Evolutionary conservation across 2,797 vertebrate species (phyloP), one percentile per base, ranked within the genome.

Genomic region (Argya squamiceps): DNA sequence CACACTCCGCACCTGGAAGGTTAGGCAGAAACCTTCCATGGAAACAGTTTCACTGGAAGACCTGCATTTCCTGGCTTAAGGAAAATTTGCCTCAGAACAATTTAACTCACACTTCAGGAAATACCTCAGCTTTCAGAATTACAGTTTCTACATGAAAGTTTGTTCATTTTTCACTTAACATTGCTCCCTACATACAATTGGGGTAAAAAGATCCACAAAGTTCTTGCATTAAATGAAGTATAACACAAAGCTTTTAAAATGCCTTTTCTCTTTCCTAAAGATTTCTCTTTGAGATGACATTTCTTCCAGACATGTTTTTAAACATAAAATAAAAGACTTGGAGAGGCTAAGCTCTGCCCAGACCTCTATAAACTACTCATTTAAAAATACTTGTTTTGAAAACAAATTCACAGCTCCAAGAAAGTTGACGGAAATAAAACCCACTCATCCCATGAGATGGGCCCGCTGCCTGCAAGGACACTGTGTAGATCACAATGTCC

Each of bases 101-200:
- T 80, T 77, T 88, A 75, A 76, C 22, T 26, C 52, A 63, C 22
- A 7, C 22, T 70, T 90, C 73, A 91, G 79, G 88, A 96, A 94
- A 95, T 78, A 81, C 50, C 84, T 73, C 46, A 36, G 73, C 70
- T 82, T 78, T 50, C 89, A 75, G 30, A 29, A 55, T 49, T 30
- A 60, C 39, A 67, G 21, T 19, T 88, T 86, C 64, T 39, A 62
- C 13, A 34, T 12, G n/a, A 78, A 65, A 2, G 4, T 17, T 44
- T 47, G 32, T 6, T 79, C 5, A 30, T 79, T 91, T 90, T 82
- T 70, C 36, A 65, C 16, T 81, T 79, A 55, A 34, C 7, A 5
- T 44, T 70, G 55, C 22, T 79, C 64, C 13, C 19, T n/a, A 59
- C 20, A 79, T 71, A 37, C 1, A 53, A 18, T 16, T 0, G 0